These are phyloP conservation scores for Cetoscarus ocellatus DNA, from an alignment of 2,797 vertebrate species.

Conservation along the genomic window DNA sequence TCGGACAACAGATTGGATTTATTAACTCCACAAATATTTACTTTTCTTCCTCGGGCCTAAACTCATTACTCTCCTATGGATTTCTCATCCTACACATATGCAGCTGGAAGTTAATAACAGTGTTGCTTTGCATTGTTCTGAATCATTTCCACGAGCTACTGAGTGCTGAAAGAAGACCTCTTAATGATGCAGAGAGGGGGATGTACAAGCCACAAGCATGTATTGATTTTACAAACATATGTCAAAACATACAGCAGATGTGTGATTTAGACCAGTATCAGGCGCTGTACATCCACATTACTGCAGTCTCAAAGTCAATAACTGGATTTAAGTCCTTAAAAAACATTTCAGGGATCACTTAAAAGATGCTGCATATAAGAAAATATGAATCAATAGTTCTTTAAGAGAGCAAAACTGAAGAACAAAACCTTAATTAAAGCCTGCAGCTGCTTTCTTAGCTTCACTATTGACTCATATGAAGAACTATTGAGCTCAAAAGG, in stretches of 20 bases:
- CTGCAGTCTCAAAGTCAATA: neutral
- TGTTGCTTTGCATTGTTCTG: slow-evolving; percentile 73
- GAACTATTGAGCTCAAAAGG: neutral
- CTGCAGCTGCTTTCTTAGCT: neutral
- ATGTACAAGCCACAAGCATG: neutral
- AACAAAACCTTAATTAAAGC: slow-evolving; percentile 17
- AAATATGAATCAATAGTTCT: slow-evolving; percentile 3
- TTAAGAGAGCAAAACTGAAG: neutral
- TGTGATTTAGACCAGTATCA: slow-evolving; percentile 41
- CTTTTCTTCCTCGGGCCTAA: slow-evolving; percentile 66
- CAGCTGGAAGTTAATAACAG: slow-evolving; percentile 79
- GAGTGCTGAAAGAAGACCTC: slow-evolving; percentile 46
- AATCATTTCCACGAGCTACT: slow-evolving; percentile 81
- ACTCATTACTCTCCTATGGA: slow-evolving; percentile 85
- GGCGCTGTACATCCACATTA: slow-evolving; percentile 29
- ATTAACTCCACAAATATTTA: slow-evolving; percentile 83
- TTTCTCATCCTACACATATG: slow-evolving; percentile 79
- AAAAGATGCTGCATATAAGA: too few relatives aligned
- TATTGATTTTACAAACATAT: slow-evolving; percentile 54
- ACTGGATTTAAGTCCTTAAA: neutral
- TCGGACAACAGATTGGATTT: slow-evolving; percentile 70
- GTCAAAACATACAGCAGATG: slow-evolving; percentile 44
- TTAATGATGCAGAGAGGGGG: slow-evolving; percentile 29
- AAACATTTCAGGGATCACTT: too few relatives aligned
- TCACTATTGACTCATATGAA: slow-evolving; percentile 3